Base-by-base conservation (phyloP, 2,797 vertebrate genomes). In the Potorous gilbertii region DNA sequence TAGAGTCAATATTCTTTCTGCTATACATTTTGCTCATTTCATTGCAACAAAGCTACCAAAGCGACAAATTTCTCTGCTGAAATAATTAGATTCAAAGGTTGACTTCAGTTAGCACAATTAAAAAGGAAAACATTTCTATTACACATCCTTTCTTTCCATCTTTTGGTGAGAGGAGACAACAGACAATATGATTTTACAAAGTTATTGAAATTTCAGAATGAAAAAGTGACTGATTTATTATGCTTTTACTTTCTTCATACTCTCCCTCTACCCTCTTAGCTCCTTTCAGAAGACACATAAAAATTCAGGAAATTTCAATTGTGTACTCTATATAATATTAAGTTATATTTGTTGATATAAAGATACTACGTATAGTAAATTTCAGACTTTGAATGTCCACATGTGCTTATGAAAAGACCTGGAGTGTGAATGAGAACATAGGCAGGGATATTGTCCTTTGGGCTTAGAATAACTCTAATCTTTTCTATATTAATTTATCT, bases 31-130 rank as follows among this genome's bases (percentile, higher is more conserved):
- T 93, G 87, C 34, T 95, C 92, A 54, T 24, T 54, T 96, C n/a
- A 18, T 96, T 93, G 28, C 56, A 96, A 54, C 18, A 90, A 95
- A 94, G 46, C 91, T 87, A 92, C 56, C 91, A 57, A 91, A 40
- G 16, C 0, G 16, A 40, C 3, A 0, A 46, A 81, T 21, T 81
- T 31, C 1, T 40, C 66, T 93, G 14, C 90, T 93, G 81, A 94
- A 94, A 40, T 46, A 56, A 29, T 54, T 92, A 40, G 40, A 90
- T 40, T n/a, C 29, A 74, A 96, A 89, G 10, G 12, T 9, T 8
- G 94, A 59, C 93, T 92, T 93, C 27, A 81, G 59, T 40, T 14
- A n/a, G 11, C 13, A 46, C 24, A 56, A n/a, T 24, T 40, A 92
- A 93, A 4, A 54, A 57, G 4, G 50, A 90, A 92, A 29, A 9